Conservation (phyloP, 2,113 vertebrate genomes). For the Alligator sinensis region DNA sequence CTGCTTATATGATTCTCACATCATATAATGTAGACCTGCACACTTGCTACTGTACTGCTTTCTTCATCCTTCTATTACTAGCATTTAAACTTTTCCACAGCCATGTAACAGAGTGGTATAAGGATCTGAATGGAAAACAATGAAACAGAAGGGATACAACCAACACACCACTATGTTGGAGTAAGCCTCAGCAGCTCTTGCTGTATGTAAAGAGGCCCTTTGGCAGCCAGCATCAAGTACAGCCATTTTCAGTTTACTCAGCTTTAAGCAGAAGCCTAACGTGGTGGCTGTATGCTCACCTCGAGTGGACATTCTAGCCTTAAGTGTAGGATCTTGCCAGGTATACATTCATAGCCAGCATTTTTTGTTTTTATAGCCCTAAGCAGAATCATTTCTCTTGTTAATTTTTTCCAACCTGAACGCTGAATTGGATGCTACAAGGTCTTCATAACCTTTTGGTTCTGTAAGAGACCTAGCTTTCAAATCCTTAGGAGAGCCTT, state of each 20-base stretch:
- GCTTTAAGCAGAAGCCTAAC: no score
- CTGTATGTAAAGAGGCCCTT: no score
- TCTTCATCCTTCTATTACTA: no score
- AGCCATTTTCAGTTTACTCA: no score
- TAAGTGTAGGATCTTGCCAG: neutral
- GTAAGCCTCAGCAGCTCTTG: neutral
- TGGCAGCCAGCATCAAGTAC: no score
- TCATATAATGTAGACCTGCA: neutral
- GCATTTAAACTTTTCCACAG: no score
- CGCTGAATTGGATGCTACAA: no score
- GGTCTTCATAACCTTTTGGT: neutral
- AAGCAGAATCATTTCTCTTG: neutral
- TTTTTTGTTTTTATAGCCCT: neutral
- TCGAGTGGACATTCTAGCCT: fast-evolving
- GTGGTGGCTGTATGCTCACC: neutral
- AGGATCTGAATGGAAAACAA: fast-evolving
- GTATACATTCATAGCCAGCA: neutral
- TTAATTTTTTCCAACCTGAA: neutral
- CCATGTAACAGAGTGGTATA: neutral
- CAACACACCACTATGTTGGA: fast-evolving
- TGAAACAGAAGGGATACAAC: neutral
- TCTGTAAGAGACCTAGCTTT: neutral
- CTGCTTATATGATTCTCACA: fast-evolving
- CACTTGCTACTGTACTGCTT: no score
- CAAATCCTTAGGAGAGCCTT: neutral